Base-by-base conservation (phyloP, 2,113 vertebrate genomes). In the Centropus bengalensis region DNA sequence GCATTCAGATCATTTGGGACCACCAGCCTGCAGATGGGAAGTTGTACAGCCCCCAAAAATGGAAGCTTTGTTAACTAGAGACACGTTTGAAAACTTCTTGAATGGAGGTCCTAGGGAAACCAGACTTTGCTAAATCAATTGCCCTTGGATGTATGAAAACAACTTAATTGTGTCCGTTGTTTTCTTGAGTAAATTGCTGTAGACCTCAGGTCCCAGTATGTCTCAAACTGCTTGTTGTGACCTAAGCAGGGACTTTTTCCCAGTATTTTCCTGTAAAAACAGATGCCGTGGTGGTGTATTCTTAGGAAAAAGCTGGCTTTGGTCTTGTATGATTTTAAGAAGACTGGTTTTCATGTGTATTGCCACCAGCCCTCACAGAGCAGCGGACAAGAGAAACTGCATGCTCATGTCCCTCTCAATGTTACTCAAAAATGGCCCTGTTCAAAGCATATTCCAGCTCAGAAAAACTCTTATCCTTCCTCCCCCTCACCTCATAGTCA, bases 381-480 rank as follows among this genome's bases (percentile, higher is more conserved):
- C 0, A 0, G 8, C 0, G 0, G 18, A 36, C n/a, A 49, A 81
- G 42, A 12, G 17, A 9, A 73, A 14, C 55, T 40, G 32, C 0
- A 0, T 18, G 11, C 17, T 82, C 7, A 0, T 6, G 23, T 42
- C 44, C 32, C 26, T 76, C 45, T 44, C 75, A 63, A 0, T 5
- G 19, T 14, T 6, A 2, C 9, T 16, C 7, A 2, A 63, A 73
- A 90, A 1, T 0, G 3, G 13, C 6, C 26, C 11, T 0, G 1
- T 36, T 59, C 14, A 56, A 51, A 82, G 47, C 52, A 45, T 12
- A 42, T 67, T 71, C 47, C 45, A 36, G 51, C 27, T 85, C 33
- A 40, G 56, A 67, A 71, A 78, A 85, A 4, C 27, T 40, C 64
- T 27, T 33, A 17, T 73, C n/a, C 51, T 70, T n/a, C 4, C 9